Evolutionary conservation across 1,140 invertebrate genomes (phyloP).

Genomic region (Holcopasites calliopsidis): DNA sequence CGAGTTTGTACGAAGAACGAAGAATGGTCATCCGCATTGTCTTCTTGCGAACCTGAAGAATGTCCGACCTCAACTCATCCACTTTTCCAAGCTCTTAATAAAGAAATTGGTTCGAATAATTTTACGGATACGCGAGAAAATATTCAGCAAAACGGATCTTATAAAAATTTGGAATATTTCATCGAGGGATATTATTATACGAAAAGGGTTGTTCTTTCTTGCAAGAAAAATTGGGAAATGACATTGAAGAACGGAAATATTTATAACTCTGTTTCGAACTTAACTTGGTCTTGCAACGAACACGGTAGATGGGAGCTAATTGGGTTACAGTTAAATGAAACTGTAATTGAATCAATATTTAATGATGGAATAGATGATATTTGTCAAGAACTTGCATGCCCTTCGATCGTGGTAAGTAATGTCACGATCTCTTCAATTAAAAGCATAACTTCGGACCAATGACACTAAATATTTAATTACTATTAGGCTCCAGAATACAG

Average conservation of each 20-base stretch:
- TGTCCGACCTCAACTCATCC: slow-evolving; percentile 55
- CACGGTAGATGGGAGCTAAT: slow-evolving; percentile 54
- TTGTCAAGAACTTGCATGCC: slow-evolving; percentile 45
- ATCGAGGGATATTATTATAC: slow-evolving; percentile 56
- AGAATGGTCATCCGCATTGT: slow-evolving; percentile 54
- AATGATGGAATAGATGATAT: slow-evolving; percentile 28
- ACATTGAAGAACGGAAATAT: slow-evolving; percentile 9
- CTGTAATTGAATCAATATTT: slow-evolving; percentile 11
- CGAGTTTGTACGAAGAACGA: slow-evolving; percentile 59
- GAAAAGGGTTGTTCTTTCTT: slow-evolving; percentile 55
- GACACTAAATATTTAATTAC: background rate
- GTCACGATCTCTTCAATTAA: background rate
- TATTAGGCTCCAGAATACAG: slow-evolving; percentile 71
- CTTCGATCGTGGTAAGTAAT: slow-evolving; percentile 24
- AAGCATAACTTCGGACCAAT: background rate
- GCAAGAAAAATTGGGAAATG: slow-evolving; percentile 46
- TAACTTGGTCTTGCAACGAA: slow-evolving; percentile 66
- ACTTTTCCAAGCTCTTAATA: slow-evolving; percentile 47
- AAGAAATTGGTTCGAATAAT: slow-evolving; percentile 14
- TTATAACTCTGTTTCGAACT: slow-evolving; percentile 25
- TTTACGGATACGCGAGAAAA: slow-evolving; percentile 10
- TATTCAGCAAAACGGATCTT: slow-evolving; percentile 6
- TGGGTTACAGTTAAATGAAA: slow-evolving; percentile 29
- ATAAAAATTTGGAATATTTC: slow-evolving; percentile 38
- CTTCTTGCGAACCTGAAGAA: slow-evolving; percentile 46